Evolutionary conservation across 2,797 vertebrate species (phyloP).

Genomic region (Ispidina picta): DNA sequence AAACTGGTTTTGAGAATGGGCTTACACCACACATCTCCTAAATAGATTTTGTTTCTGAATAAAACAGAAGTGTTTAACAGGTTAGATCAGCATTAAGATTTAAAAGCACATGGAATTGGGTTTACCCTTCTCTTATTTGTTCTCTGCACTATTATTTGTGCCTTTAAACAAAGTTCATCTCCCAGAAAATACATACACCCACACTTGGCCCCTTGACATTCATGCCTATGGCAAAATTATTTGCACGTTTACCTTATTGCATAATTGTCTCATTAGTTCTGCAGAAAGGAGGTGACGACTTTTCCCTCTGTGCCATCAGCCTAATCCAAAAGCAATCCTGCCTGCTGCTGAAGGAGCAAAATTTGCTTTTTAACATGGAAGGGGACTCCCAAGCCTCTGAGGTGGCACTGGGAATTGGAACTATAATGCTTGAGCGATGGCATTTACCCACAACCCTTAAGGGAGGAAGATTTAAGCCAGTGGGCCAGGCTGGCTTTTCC

Average conservation of each 20-base stretch:
- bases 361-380: neutral
- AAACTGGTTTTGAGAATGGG: neutral
- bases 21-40: slow-evolving; percentile 33
- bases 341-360: neutral
- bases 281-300: slow-evolving; percentile 12
- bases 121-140: slow-evolving; percentile 8
- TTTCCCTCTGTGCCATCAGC: neutral
- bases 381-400: neutral
- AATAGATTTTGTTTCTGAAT: slow-evolving; percentile 16
- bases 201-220: slow-evolving; percentile 47
- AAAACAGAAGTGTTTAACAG: slow-evolving; percentile 16
- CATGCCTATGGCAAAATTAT: slow-evolving; percentile 52
- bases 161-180: neutral
- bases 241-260: neutral
- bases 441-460: neutral
- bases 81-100: neutral
- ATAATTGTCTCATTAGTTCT: slow-evolving; percentile 44
- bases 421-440: neutral
- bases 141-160: neutral
- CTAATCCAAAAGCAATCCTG: neutral
- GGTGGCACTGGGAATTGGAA: neutral
- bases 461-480: neutral
- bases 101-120: neutral
- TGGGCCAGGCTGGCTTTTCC: neutral
- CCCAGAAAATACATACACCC: neutral